Base-by-base conservation (phyloP, 2,888 invertebrate genomes). In the Aphodius sticticus region DNA sequence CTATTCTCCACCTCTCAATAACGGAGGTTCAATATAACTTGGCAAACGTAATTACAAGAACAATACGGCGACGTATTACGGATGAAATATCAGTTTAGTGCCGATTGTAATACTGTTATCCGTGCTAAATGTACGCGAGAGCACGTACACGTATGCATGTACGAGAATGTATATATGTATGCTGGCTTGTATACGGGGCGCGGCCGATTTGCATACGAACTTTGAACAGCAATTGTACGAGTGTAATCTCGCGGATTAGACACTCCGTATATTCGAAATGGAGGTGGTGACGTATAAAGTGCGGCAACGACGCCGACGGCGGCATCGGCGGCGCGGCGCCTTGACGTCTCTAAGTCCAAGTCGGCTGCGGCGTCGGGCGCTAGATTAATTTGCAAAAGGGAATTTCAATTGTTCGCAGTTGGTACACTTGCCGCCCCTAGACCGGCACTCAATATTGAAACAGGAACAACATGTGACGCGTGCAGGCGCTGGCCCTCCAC, bases 201-300 rank as follows among this genome's bases (percentile, higher is more conserved):
- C 35, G 37, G 16, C 35, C 69, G 69, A 69, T 35, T 69, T 35
- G 35, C 77, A 77, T 79, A 76, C 78, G 75, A 78, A 78, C 81
- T 78, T 78, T 78, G 77, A 77, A 77, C 80, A 81, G 75, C 70
- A 80, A 81, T 81, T 79, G 77, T 80, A 76, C 80, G 80, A 80
- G 78, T 77, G 79, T 81, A 82, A 82, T 82, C 81, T 79, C 35
- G 74, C 75, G 78, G 81, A 83, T 83, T 83, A 83, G 80, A 76
- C 76, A 81, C 74, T 74, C 37, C 74, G 53, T 53, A 53, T 53
- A 53, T 53, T 53, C 53, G 53, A 53, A 53, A 12, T 53, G 53
- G 53, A 53, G 53, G 53, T 5, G 53, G 53, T 53, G 53, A 53
- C 74, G 36, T 35, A 74, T 35, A 74, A 37, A 35, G 35, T 74